phyloP scores from a whole-genome alignment of 2,113 vertebrate genomes.

The Jacana jacana region DNA sequence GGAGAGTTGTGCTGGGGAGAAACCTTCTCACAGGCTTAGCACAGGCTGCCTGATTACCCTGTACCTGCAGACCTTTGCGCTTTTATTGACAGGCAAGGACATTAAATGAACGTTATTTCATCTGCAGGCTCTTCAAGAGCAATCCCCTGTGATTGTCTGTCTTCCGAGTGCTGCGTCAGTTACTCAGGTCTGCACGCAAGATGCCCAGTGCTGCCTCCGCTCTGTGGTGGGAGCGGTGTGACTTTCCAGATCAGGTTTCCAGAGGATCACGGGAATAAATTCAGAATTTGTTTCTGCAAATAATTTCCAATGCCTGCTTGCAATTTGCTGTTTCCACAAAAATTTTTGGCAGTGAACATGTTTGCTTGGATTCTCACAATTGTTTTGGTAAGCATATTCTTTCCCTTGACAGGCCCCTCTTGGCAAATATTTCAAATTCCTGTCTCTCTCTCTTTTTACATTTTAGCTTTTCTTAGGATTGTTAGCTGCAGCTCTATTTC shows the following conservation, averaged over 20 bases:
- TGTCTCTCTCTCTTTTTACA: background rate
- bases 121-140: background rate
- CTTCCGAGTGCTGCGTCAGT: accelerated
- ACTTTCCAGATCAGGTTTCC: background rate
- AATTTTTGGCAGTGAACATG: conserved; percentile 3
- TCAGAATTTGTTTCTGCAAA: background rate
- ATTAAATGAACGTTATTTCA: accelerated
- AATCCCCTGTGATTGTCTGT: accelerated
- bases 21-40: background rate
- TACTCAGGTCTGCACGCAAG: accelerated
- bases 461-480: background rate
- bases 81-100: background rate
- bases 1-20: background rate
- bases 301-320: background rate
- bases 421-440: conserved; percentile 50
- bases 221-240: background rate
- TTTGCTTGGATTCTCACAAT: conserved; percentile 52
- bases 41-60: background rate
- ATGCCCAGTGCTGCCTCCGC: background rate
- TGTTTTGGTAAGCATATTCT: conserved; percentile 44
- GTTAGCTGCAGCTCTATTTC: background rate
- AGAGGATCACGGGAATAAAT: background rate
- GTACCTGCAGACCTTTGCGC: background rate
- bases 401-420: conserved; percentile 38
- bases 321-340: conserved; percentile 37